Evolutionary conservation across 2,888 invertebrate genomes (phyloP).

Genomic region (Cheilosia pagana): DNA sequence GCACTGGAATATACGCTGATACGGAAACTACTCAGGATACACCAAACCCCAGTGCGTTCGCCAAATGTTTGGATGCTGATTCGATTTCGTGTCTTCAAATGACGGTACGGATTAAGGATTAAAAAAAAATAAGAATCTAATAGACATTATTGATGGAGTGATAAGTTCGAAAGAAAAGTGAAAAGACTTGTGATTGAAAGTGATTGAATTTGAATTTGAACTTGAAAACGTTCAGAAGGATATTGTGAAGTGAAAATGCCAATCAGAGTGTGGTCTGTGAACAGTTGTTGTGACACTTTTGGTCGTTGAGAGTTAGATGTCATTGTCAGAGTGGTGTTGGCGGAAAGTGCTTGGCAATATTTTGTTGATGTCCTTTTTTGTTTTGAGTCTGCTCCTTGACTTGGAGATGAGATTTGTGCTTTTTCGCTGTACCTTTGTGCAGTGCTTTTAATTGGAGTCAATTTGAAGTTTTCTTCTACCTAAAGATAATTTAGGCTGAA

Average conservation of each 20-base stretch:
- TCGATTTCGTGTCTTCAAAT: constrained; percentile 87
- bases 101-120: constrained; percentile 83
- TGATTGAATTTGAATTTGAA: constrained; percentile 85
- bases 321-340: neutral
- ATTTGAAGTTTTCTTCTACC: too few species aligned
- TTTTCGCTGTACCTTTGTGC: too few species aligned
- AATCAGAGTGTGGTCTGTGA: neutral
- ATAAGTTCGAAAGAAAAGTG: constrained; percentile 76
- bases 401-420: too few species aligned
- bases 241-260: constrained; percentile 28
- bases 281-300: constrained; percentile 9
- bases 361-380: too few species aligned
- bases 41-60: constrained; percentile 82
- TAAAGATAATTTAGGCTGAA: too few species aligned
- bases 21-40: constrained; percentile 80
- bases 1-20: constrained; percentile 56
- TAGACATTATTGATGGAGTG: constrained; percentile 82
- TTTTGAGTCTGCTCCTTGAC: too few species aligned
- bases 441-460: too few species aligned
- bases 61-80: constrained; percentile 86
- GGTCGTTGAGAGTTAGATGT: neutral
- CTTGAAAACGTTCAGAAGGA: constrained; percentile 81
- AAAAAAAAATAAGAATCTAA: constrained; percentile 61
- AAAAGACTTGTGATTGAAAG: constrained; percentile 49
- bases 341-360: too few species aligned